phyloP scores from a whole-genome alignment of 1,140 invertebrate genomes.

The Leptonema lineaticorne region DNA sequence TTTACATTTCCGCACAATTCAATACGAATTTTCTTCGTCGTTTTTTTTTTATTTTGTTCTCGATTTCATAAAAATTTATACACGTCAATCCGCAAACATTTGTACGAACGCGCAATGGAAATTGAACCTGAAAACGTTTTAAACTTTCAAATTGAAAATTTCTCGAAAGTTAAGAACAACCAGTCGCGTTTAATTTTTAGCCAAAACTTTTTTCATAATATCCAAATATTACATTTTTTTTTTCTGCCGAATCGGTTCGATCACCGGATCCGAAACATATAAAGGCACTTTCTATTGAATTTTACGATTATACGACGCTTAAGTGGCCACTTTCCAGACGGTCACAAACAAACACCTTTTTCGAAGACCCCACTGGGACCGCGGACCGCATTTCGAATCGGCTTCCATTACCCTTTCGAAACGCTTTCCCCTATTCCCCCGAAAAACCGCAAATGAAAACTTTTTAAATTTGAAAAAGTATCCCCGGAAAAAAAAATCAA shows the following conservation, averaged over 20 bases:
- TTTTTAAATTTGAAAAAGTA: neutral
- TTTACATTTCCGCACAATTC: no score
- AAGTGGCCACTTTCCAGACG: neutral
- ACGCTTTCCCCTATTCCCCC: neutral
- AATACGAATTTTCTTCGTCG: no score
- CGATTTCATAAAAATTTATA: no score
- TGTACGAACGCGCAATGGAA: no score
- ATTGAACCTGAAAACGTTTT: neutral
- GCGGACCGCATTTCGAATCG: constrained; percentile 6
- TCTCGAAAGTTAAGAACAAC: neutral
- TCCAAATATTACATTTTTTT: constrained; percentile 2
- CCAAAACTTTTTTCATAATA: constrained; percentile 11
- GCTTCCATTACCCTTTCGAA: neutral
- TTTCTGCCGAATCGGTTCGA: neutral
- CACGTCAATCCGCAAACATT: no score
- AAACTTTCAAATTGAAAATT: constrained; percentile 1
- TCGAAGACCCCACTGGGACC: constrained; percentile 6
- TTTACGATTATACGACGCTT: neutral
- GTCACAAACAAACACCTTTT: constrained; percentile 22
- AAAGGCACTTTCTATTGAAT: constrained; percentile 9
- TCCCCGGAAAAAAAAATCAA: neutral
- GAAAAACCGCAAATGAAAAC: neutral
- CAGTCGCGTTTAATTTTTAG: neutral
- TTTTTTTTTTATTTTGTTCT: no score
- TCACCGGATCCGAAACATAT: neutral